Evolutionary conservation across 2,113 vertebrate species (phyloP).

Genomic region (Morone saxatilis): DNA sequence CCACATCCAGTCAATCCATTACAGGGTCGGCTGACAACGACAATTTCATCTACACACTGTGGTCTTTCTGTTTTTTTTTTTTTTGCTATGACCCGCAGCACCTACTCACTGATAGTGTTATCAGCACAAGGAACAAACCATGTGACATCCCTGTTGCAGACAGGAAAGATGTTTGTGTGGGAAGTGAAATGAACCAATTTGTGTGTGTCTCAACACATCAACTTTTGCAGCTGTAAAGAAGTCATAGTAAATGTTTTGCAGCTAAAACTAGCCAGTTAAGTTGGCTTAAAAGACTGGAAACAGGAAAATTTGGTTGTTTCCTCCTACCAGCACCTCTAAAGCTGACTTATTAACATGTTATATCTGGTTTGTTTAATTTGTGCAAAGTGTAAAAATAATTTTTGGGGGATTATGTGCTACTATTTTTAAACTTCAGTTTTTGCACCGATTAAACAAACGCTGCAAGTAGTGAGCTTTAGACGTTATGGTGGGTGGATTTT

Average conservation of each 20-base stretch:
- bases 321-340: not conserved
- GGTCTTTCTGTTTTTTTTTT: constrained; percentile 2
- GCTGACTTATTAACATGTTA: not conserved
- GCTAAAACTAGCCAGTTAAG: not conserved
- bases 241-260: not conserved
- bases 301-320: not conserved
- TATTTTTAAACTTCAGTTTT: no score
- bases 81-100: constrained; percentile 21
- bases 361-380: not conserved
- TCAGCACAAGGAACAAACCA: constrained; percentile 26
- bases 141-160: constrained; percentile 36
- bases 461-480: not conserved
- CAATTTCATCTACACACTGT: constrained; percentile 41
- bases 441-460: not conserved
- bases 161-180: constrained; percentile 24
- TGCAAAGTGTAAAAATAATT: not conserved
- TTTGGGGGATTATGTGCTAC: not conserved
- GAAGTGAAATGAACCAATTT: not conserved
- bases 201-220: not conserved
- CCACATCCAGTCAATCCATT: constrained; percentile 55
- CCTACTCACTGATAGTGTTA: constrained; percentile 19
- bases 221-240: not conserved
- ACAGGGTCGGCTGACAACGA: constrained; percentile 26
- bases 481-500: not conserved
- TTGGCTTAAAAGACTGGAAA: constrained; percentile 7